A percentile compares a stretch with the other conserved stretches of the same genome.
Conservation (phyloP, 2,888 invertebrate species). For the Hylaea fasciaria region DNA sequence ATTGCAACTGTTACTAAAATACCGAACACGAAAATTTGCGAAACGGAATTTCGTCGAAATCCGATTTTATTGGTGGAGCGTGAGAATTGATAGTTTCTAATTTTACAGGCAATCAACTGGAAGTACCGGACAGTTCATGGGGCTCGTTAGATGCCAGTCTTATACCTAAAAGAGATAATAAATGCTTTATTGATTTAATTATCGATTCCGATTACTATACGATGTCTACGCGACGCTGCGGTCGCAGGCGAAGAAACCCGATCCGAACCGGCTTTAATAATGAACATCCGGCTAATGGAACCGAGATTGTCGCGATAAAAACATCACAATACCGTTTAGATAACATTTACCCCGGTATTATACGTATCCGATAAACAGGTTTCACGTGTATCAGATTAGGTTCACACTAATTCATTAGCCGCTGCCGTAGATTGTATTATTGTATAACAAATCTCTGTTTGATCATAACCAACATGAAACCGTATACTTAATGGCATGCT, state of each 20-base stretch:
- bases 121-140: constrained; percentile 3
- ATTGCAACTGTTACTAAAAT: constrained; percentile 30
- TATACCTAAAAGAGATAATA: constrained; percentile 34
- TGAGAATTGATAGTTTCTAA: constrained; percentile 45
- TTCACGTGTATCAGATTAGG: constrained; percentile 26
- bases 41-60: constrained; percentile 11
- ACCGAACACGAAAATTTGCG: constrained; percentile 20
- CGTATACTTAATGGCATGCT: constrained; percentile 61
- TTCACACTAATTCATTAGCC: constrained; percentile 30
- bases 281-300: constrained; percentile 60
- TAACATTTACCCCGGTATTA: constrained; percentile 27
- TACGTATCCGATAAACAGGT: constrained; percentile 12
- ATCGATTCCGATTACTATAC: constrained; percentile 34
- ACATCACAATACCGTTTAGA: constrained; percentile 52
- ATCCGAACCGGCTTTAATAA: constrained; percentile 57
- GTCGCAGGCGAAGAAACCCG: constrained; percentile 42
- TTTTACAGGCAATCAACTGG: constrained; percentile 26
- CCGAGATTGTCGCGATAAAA: constrained; percentile 49
- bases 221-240: constrained; percentile 19
- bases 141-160: constrained; percentile 11
- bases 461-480: constrained; percentile 43
- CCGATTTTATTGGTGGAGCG: constrained; percentile 37
- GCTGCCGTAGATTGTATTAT: constrained; percentile 22
- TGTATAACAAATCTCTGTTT: constrained; percentile 32
- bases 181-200: constrained; percentile 48